Evolutionary conservation across 2,888 invertebrate genomes (phyloP).

Genomic region (Oegoconia quadripuncta): DNA sequence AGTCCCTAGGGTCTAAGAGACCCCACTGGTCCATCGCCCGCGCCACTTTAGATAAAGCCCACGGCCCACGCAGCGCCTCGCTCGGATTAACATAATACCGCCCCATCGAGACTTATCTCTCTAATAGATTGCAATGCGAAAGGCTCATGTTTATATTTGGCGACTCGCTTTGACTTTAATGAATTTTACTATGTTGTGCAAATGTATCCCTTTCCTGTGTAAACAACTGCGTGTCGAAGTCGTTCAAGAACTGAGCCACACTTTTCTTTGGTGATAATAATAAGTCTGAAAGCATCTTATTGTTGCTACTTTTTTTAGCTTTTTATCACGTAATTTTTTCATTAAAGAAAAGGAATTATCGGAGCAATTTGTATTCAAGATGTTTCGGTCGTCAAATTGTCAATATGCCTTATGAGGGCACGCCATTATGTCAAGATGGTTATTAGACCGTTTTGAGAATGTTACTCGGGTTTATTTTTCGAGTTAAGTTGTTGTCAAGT

Average conservation of each 20-base stretch:
- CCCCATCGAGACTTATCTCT: slow-evolving; percentile 68
- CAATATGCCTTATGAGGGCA: slow-evolving; percentile 19
- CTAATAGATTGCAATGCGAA: slow-evolving; percentile 76
- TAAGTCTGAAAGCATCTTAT: too few species aligned
- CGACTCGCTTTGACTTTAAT: slow-evolving; percentile 62
- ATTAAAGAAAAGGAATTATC: neutral
- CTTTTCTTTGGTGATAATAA: slow-evolving; percentile 40
- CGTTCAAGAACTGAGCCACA: slow-evolving; percentile 37
- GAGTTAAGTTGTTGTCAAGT: neutral
- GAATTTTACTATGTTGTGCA: slow-evolving; percentile 58
- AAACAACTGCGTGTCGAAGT: slow-evolving; percentile 20
- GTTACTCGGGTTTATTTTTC: slow-evolving; percentile 14
- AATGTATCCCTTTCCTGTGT: slow-evolving; percentile 45
- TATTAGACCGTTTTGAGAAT: slow-evolving; percentile 18
- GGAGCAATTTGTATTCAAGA: neutral
- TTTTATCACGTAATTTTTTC: too few species aligned
- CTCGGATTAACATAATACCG: slow-evolving; percentile 70
- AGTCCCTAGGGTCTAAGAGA: slow-evolving; percentile 73
- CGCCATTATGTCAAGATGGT: slow-evolving; percentile 17
- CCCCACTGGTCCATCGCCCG: slow-evolving; percentile 50
- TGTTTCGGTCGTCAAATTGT: neutral
- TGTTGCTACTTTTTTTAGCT: too few species aligned
- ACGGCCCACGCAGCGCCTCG: slow-evolving; percentile 51
- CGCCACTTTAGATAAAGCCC: slow-evolving; percentile 73
- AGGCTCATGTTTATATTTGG: slow-evolving; percentile 69